Evolutionary conservation across 2,888 invertebrate species (phyloP).

Genomic region (Eupithecia subfuscata): DNA sequence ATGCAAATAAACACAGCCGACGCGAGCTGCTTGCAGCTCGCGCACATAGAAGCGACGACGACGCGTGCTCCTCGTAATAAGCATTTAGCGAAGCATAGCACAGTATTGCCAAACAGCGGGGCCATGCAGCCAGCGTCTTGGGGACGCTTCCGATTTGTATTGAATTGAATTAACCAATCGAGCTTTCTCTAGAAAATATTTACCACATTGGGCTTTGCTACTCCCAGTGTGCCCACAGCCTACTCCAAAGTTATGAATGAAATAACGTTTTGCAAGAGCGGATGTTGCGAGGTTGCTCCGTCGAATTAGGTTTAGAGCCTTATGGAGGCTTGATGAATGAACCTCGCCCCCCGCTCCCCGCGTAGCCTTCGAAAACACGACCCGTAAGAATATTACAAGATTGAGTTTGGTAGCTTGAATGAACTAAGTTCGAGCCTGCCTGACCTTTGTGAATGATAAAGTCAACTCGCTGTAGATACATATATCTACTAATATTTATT

Average conservation of each 20-base stretch:
- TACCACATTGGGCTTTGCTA: conserved; percentile 14
- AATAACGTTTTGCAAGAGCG: conserved; percentile 84
- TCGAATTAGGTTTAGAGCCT: conserved; percentile 84
- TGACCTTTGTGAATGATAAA: conserved; percentile 37
- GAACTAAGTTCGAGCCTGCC: conserved; percentile 19
- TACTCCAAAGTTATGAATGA: conserved; percentile 80
- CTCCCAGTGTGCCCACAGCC: conserved; percentile 63
- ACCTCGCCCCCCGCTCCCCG: conserved; percentile 49
- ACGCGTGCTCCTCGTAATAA: no score
- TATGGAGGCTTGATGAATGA: conserved; percentile 83
- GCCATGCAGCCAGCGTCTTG: no score
- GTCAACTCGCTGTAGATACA: conserved; percentile 11
- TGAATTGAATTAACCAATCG: no score
- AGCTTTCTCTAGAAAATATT: not conserved
- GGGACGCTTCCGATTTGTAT: no score
- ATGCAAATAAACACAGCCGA: no score
- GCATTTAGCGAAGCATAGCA: no score
- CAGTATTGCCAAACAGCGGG: no score
- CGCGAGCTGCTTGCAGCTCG: no score
- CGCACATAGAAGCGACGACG: no score
- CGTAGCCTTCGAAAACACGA: conserved; percentile 35
- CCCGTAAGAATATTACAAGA: conserved; percentile 41
- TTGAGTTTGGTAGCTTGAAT: conserved; percentile 23
- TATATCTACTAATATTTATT: not conserved
- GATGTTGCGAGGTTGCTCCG: conserved; percentile 82